These are phyloP conservation scores for Drosophila auraria DNA, from an alignment of 1,140 invertebrate genomes.

Conservation along the genomic window DNA sequence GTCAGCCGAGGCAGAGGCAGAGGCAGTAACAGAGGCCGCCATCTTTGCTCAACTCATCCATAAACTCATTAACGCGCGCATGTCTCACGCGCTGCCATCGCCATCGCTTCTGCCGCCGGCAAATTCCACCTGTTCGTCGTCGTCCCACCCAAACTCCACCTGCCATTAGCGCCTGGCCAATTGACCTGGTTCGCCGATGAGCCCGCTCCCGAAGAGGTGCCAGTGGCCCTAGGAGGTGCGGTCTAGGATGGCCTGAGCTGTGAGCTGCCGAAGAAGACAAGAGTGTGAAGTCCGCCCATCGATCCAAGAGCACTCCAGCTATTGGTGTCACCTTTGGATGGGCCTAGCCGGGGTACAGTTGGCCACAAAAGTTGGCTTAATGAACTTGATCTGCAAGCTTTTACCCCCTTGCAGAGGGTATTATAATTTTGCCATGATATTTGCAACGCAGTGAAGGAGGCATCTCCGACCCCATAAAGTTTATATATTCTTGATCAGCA, in stretches of 20 bases:
- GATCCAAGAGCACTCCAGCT: background rate
- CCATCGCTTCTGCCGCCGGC: conserved; percentile 6
- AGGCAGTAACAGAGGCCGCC: conserved; percentile 33
- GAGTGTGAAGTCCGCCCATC: background rate
- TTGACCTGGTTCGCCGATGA: conserved; percentile 50
- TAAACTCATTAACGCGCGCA: conserved; percentile 72
- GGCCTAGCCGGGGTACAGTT: background rate
- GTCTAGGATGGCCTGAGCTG: background rate
- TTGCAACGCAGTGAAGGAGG: too few species aligned
- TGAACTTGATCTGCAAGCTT: too few species aligned
- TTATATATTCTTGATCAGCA: too few species aligned
- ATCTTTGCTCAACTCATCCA: conserved; percentile 70
- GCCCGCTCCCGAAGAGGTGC: conserved; percentile 3
- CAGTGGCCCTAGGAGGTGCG: background rate
- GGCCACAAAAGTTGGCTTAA: background rate
- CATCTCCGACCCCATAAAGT: too few species aligned
- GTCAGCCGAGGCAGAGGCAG: background rate
- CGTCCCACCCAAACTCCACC: conserved; percentile 2
- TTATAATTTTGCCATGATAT: too few species aligned
- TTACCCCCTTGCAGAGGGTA: too few species aligned
- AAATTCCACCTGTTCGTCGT: conserved; percentile 16
- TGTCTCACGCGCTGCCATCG: conserved; percentile 57
- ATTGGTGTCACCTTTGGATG: background rate
- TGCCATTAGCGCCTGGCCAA: conserved; percentile 54
- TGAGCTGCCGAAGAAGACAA: background rate